Evolutionary conservation across 2,113 vertebrate genomes (phyloP), one percentile per base, ranked within the genome.

Genomic region (Sarotherodon lohbergeri): DNA sequence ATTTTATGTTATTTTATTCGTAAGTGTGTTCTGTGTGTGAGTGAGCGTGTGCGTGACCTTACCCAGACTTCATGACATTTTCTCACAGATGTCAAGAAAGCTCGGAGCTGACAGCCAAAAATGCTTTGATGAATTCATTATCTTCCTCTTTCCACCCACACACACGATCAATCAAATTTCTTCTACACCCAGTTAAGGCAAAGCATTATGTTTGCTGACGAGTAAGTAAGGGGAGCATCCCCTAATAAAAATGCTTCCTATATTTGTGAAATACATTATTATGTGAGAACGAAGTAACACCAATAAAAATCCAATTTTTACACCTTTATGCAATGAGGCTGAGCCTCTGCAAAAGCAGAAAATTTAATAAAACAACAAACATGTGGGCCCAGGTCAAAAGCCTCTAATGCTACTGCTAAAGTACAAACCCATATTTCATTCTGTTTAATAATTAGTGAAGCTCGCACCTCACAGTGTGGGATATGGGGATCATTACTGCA

Each of bases 381-480:
- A 93, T 81, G 89, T 93, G 91, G 85, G 19, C 36, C 16, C 22
- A 71, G 81, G n/a, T 86, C 85, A 86, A 71, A 85, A 85, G 76
- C 34, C 82, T 10, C 43, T 87, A 78, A 88, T 86, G 79, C 57
- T 78, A 12, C 19, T 83, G 87, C 84, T 68, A 59, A 85, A 84
- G 76, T 68, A 88, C 88, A 89, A 91, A 88, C 55, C 88, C 59
- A 87, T 94, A 94, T 94, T 92, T 93, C 87, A 93, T 83, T 94
- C 84, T 88, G 89, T 91, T 91, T 91, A 92, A 91, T 87, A 92
- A 91, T 94, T 93, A 91, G 87, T 91, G 92, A 92, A 90, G 85
- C 81, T 94, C 91, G 78, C 94, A 89, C 88, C 81, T 94, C 92
- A 81, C 93, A 91, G 89, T 85, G 55, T 86, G 88, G 88, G 85